Evolutionary conservation across 1,140 invertebrate species (phyloP), one percentile per base, ranked within the genome.

Genomic region (Helicoverpa zea): DNA sequence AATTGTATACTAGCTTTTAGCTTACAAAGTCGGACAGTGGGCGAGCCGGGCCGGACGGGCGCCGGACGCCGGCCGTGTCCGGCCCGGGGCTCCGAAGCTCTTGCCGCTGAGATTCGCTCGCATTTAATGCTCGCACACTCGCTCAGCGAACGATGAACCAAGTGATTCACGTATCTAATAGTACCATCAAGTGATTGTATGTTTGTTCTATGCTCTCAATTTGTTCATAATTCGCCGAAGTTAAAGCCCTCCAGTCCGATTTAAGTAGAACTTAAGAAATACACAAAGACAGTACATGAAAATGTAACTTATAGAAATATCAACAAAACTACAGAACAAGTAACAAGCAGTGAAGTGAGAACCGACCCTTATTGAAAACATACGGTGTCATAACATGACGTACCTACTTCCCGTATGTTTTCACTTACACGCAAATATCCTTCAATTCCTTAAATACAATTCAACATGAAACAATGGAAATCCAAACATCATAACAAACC

Each of bases 401-500:
- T 14, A 14, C 5, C n/a, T 49, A 12, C 66, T 16, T n/a, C 30
- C 43, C 66, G 49, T 49, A 30, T 30, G 66, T 13, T 52, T 18
- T 35, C 63, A 43, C 43, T 43, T 18, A 66, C 63, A 66, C 13
- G 12, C 63, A 35, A 51, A 13, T n/a, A 58, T 70, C 80, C 78
- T 73, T 81, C 82, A 84, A 84, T 82, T 84, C 78, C 79, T 83
- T 84, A 81, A 13, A 63, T 78, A 63, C 47, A 73, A 74, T 80
- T 58, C 29, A 52, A 70, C 49, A 70, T 11, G 18, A 30, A 70
- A 70, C 66, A 66, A 66, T 66, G 18, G 18, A 18, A 70, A 29
- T 29, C 18, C 47, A 51, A 18, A 49, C 35, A 12, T 49, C 43
- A 11, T 66, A 66, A 66, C n/a, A 16, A 18, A 14, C 35, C 47